Base-by-base conservation (phyloP, 2,113 vertebrate species). In the Tylochromis polylepis region DNA sequence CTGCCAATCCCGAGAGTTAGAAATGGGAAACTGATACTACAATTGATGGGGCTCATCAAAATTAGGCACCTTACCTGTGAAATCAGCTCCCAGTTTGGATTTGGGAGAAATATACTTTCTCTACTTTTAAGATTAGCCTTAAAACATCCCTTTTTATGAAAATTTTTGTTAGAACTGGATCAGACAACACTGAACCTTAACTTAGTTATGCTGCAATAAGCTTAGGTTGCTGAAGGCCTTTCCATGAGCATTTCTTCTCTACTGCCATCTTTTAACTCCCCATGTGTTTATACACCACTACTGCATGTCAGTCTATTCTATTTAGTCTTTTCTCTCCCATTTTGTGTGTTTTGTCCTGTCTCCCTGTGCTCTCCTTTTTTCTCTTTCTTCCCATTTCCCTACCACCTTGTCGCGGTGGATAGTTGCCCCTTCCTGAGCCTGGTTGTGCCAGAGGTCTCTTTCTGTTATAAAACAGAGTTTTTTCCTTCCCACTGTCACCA, bases 341-440 rank as follows among this genome's bases (percentile, higher is more conserved):
- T 49, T 0, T 49, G 1, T 24, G 2, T 75, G 41, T 24, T 11
- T 49, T 29, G 9, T 29, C 24, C 16, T 75, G 41, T 46, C 22
- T 3, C 0, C 15, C 22, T 46, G 36, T 72, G 14, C 14, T 18
- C 22, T 46, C 1, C 24, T 16, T 16, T 49, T 49, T 49, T 2
- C 2, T 49, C 15, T 49, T 49, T 49, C 6, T 18, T 1, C 11
- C 22, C 41, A 46, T 29, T 75, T 49, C 43, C 24, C 24, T 43
- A 49, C 24, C 41, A 49, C 15, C 41, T 18, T 22, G 24, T 49
- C 2, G 0, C 0, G 0, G 3, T 0, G 0, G 22, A 72, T 11
- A 46, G 38, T 10, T 46, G 31, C 18, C 31, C 60, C 0, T 36
- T 31, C 31, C 60, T n/a, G 0, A 36, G 0, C 38, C 65, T 72